Evolutionary conservation across 2,797 vertebrate species (phyloP).

Genomic region (Neosalanx taihuensis): DNA sequence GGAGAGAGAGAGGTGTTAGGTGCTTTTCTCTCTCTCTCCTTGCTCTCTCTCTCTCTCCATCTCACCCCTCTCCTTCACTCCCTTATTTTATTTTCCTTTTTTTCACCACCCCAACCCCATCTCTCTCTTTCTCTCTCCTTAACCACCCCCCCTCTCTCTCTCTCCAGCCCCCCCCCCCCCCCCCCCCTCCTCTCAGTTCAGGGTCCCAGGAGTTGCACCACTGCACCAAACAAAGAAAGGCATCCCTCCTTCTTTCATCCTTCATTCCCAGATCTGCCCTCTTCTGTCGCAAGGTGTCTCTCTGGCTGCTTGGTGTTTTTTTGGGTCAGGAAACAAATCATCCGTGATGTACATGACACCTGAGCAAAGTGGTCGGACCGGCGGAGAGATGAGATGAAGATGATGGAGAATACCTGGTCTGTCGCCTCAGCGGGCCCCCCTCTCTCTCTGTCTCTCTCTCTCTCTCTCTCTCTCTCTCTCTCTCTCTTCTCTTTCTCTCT

Average conservation of each 20-base stretch:
- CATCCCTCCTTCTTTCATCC: slow-evolving; percentile 44
- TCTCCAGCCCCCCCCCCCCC: slow-evolving; percentile 9
- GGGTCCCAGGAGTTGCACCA: slow-evolving; percentile 63
- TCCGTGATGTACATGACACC: slow-evolving; percentile 96
- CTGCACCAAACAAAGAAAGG: slow-evolving; percentile 68
- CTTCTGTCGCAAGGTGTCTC: slow-evolving; percentile 42
- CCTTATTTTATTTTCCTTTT: neutral
- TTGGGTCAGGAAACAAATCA: slow-evolving; percentile 96
- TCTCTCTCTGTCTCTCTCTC: neutral
- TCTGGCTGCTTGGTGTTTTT: slow-evolving; percentile 79
- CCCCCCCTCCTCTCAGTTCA: slow-evolving; percentile 13
- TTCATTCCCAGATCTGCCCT: slow-evolving; percentile 36
- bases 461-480: neutral
- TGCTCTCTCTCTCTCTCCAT: slow-evolving; percentile 1
- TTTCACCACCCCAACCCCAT: no score
- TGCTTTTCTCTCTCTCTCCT: slow-evolving; percentile 54
- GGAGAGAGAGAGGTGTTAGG: slow-evolving; percentile 73
- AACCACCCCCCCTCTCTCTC: neutral
- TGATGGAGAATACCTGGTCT: slow-evolving; percentile 90
- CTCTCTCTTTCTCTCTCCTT: slow-evolving; percentile 19
- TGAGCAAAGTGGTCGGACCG: slow-evolving; percentile 89
- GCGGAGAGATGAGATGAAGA: slow-evolving; percentile 88
- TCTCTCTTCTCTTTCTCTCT: neutral
- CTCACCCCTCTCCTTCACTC: slow-evolving; percentile 20
- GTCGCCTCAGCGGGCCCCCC: neutral